Percentiles rank a stretch among this genome's conserved stretches.
Conservation (phyloP, 2,888 invertebrate genomes). For the Dorcus hopei region DNA sequence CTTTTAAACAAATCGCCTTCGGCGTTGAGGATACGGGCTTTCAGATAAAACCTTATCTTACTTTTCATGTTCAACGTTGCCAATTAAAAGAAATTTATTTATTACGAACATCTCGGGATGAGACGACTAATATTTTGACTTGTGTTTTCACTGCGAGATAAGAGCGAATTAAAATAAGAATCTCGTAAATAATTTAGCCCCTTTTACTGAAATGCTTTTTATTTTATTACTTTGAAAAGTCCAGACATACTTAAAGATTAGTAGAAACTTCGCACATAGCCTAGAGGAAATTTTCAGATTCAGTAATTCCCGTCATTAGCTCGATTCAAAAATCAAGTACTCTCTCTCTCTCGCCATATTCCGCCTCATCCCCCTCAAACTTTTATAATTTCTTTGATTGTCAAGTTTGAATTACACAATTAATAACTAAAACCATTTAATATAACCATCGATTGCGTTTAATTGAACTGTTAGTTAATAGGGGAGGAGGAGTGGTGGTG, state of each 20-base stretch:
- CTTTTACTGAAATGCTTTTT: constrained; percentile 8
- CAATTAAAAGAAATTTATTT: too few species aligned
- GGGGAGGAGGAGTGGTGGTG: too few species aligned
- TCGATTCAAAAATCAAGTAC: constrained; percentile 33
- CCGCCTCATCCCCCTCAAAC: neutral
- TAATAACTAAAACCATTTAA: neutral
- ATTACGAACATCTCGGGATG: too few species aligned
- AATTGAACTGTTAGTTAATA: too few species aligned
- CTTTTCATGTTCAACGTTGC: too few species aligned
- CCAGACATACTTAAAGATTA: constrained; percentile 41
- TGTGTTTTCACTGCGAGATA: constrained; percentile 19
- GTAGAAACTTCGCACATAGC: constrained; percentile 42
- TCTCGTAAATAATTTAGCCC: neutral
- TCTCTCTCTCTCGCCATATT: neutral
- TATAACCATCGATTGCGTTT: too few species aligned
- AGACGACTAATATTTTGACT: constrained; percentile 11
- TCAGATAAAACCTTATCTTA: too few species aligned
- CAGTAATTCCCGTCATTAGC: constrained; percentile 32
- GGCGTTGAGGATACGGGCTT: too few species aligned
- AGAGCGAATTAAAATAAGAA: constrained; percentile 17
- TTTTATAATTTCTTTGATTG: neutral
- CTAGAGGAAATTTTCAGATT: constrained; percentile 28
- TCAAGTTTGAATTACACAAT: neutral
- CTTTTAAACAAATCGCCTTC: too few species aligned
- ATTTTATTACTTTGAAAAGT: constrained; percentile 38